Base-by-base conservation (phyloP, 2,888 invertebrate species). In the Tanypteryx hageni region DNA sequence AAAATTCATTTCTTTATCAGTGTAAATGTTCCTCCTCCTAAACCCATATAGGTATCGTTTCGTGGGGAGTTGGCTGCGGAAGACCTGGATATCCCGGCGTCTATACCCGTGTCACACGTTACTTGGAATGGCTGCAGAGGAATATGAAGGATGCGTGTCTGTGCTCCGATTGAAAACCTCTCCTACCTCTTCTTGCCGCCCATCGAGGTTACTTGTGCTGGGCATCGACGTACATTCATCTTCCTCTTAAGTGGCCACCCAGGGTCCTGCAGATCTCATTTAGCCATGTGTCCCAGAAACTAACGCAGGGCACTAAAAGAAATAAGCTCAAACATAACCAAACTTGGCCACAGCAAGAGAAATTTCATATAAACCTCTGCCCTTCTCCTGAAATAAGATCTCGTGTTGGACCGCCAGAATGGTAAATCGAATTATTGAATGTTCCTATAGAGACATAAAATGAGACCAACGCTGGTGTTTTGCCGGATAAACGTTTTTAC, bases 71-170 rank as follows among this genome's bases (percentile, higher is more conserved):
- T 82, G 95, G 95, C 22, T 95, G 95, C 92, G 94, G 93, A 86
- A 56, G 92, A 83, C 91, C 85, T 57, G 97, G 97, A 0, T 97
- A 97, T 94, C 97, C 97, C 0, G 97, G 97, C 3, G 97, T 97
- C 8, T 97, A 97, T 94, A 97, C 97, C 0, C 95, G 97, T 93
- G 97, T 97, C 18, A 95, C 97, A 0, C 95, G 96, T 93, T 97
- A 97, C 94, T 94, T 97, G 10, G 97, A 97, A 92, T 98, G 98
- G 98, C 96, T 98, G 57, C 96, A 96, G 93, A 96, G 97, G 11
- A 98, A 98, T 94, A 96, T 98, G 94, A 96, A 97, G 93, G 97
- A 97, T 94, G 96, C 97, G 9, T 98, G 98, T 94, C 95, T 97
- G 84, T 98, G 98, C 95, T 95, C 94, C 64, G 95, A 95, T 93